Evolutionary conservation across 1,140 invertebrate genomes (phyloP).

Genomic region (Drosophila truncata): DNA sequence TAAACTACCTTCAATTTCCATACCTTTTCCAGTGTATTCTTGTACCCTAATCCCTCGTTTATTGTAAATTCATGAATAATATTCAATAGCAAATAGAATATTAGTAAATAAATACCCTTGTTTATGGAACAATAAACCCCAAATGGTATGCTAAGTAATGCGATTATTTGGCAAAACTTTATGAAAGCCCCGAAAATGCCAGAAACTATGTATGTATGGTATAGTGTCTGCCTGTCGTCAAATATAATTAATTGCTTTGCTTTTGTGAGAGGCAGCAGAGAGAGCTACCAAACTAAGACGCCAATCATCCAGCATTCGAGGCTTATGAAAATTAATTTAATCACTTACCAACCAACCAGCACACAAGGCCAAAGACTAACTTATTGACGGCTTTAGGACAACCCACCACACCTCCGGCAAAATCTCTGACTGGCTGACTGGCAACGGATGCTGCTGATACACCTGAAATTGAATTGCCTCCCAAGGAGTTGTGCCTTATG

Average conservation of each 20-base stretch:
- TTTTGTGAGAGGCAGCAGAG: constrained; percentile 16
- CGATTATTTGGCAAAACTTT: constrained; percentile 11
- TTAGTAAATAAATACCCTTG: background rate
- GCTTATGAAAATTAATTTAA: constrained; percentile 53
- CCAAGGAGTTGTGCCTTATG: constrained; percentile 46
- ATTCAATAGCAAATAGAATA: background rate
- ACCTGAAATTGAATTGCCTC: constrained; percentile 54
- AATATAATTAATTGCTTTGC: constrained; percentile 25
- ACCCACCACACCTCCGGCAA: background rate
- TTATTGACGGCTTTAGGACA: constrained; percentile 30
- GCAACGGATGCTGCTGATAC: constrained; percentile 23
- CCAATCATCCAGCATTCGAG: constrained; percentile 25
- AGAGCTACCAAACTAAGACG: constrained; percentile 17
- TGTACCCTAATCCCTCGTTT: background rate
- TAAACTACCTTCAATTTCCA: background rate
- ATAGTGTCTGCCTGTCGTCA: background rate
- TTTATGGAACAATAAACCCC: constrained; percentile 1
- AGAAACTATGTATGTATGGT: background rate
- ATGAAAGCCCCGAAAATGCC: background rate
- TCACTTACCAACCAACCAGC: constrained; percentile 24
- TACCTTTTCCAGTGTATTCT: background rate
- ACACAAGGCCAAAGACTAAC: constrained; percentile 31
- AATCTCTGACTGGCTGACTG: constrained; percentile 8
- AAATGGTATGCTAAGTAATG: constrained; percentile 6
- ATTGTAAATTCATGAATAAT: background rate